These are phyloP conservation scores for Heliconius ethilla DNA, from an alignment of 2,888 invertebrate species.

Conservation along the genomic window DNA sequence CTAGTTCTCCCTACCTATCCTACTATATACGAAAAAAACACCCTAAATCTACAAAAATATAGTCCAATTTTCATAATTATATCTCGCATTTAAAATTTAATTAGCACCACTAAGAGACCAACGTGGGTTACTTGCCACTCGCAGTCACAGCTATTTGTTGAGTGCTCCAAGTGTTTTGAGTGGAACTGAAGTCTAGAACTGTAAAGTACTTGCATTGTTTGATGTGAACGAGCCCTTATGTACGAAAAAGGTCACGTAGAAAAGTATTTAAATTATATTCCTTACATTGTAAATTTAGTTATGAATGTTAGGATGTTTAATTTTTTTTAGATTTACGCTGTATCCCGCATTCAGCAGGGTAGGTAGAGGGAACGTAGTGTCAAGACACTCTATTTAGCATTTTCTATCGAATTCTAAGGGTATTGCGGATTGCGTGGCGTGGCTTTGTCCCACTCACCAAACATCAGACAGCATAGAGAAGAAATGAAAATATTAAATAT, in stretches of 20 bases:
- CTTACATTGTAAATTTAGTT: constrained; percentile 19
- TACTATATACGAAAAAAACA: not conserved
- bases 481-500: not conserved
- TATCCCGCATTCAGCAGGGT: too few species aligned
- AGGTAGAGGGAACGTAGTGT: too few species aligned
- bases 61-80: constrained; percentile 9
- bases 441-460: not conserved
- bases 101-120: constrained; percentile 30
- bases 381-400: too few species aligned
- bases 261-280: constrained; percentile 29
- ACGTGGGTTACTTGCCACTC: constrained; percentile 30
- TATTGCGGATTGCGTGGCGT: not conserved
- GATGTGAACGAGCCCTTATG: constrained; percentile 41
- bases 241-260: constrained; percentile 38
- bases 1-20: not conserved
- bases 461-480: not conserved
- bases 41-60: constrained; percentile 3
- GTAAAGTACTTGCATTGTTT: constrained; percentile 42
- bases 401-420: not conserved
- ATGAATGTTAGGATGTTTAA: not conserved
- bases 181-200: constrained; percentile 37
- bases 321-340: too few species aligned
- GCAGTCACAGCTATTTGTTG: constrained; percentile 29
- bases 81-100: constrained; percentile 24
- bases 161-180: constrained; percentile 36